These are phyloP conservation scores for Tiliqua scincoides DNA, from an alignment of 2,113 vertebrate species.

Conservation along the genomic window DNA sequence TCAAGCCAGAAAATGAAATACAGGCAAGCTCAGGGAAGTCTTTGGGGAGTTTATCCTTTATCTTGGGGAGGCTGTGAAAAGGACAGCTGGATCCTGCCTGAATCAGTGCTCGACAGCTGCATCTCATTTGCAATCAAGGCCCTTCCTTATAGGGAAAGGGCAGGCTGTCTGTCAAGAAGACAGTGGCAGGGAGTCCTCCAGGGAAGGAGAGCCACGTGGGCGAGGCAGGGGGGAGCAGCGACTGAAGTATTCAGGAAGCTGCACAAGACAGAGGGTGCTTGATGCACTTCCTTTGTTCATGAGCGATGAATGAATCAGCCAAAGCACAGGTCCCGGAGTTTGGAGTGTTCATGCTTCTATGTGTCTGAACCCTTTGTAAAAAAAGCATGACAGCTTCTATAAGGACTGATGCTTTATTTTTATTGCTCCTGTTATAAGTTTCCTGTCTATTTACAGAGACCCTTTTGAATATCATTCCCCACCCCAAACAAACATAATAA, in stretches of 20 bases:
- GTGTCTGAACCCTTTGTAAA: not conserved
- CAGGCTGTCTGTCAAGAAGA: not conserved
- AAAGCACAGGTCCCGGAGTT: not conserved
- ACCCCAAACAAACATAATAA: not conserved
- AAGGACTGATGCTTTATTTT: too few species aligned
- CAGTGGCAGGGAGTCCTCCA: not conserved
- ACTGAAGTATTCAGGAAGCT: not conserved
- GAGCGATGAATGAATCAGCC: not conserved
- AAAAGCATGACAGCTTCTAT: not conserved
- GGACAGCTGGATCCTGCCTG: not conserved
- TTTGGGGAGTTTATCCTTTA: not conserved
- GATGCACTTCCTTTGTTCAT: not conserved
- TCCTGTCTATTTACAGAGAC: not conserved
- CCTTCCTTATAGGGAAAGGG: constrained; percentile 1
- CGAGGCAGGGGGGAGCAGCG: too few species aligned
- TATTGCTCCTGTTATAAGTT: not conserved
- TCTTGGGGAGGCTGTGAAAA: not conserved
- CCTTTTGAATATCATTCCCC: not conserved
- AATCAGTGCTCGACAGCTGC: not conserved
- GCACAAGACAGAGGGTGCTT: not conserved
- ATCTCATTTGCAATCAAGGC: constrained; percentile 3
- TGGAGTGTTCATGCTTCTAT: not conserved
- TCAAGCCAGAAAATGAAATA: constrained; percentile 5
- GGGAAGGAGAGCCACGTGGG: not conserved
- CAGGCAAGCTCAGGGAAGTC: not conserved